Evolutionary conservation across 2,797 vertebrate genomes (phyloP), one percentile per base, ranked within the genome.

Genomic region (Oophaga sylvatica): DNA sequence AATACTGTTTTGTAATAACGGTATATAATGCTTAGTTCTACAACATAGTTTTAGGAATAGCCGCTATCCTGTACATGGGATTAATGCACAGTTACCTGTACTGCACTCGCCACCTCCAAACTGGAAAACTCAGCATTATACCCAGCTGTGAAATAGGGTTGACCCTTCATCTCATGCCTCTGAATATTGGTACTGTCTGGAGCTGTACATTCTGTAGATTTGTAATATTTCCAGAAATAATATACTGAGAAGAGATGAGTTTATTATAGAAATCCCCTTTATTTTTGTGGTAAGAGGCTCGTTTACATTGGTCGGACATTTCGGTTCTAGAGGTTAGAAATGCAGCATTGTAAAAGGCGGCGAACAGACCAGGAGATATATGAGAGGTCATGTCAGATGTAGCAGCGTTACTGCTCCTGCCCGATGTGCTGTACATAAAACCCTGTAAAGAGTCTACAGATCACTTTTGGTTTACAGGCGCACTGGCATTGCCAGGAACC

Each of bases 121-220:
- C 83, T 48, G 76, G 73, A 76, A 26, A 59, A 16, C 17, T 16
- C 22, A 13, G 60, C 9, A 53, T 19, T 17, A 7, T 63, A 16
- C 20, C 16, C 48, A n/a, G 3, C 81, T 70, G 53, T 67, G 73
- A 59, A 71, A 78, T 22, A 29, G 29, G 77, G 62, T 83, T 65
- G 35, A 67, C 17, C 41, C 41, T 29, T 45, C 65, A 60, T 73
- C 63, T 80, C 65, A 57, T 16, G 11, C 26, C 20, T 80, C 63
- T 71, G 77, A 26, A 16, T 73, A 9, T 70, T 20, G 75, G 73
- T 89, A 89, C 65, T 77, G 20, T 86, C 62, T 35, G 26, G 84
- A 77, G 31, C n/a, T 83, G 84, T 86, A 86, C 76, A 86, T 83
- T 83, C 63, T 87, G 88, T 89, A 89, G 84, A 89, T 89, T 86